Conservation (phyloP, 2,888 invertebrate species). For the Cecidostiba fungosa region DNA sequence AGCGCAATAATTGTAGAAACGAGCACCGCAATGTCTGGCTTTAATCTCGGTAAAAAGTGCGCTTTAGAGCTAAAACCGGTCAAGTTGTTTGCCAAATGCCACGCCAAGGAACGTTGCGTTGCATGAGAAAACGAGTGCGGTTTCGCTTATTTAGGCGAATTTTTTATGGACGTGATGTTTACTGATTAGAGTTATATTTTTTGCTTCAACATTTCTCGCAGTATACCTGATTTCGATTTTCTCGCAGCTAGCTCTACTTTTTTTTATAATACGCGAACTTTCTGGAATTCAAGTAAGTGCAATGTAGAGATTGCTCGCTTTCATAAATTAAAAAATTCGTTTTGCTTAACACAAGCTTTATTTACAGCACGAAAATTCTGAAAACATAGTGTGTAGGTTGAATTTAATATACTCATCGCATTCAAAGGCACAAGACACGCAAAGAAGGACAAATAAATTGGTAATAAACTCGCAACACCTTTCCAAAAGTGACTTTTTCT, state of each 20-base stretch:
- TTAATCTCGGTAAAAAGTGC: constrained; percentile 1
- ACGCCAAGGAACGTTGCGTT: not conserved
- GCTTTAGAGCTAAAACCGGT: not conserved
- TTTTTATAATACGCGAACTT: too few species aligned
- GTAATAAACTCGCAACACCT: not conserved
- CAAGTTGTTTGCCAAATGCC: not conserved
- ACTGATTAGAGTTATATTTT: not conserved
- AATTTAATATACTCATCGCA: too few species aligned
- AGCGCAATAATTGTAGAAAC: not conserved
- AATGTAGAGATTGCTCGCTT: too few species aligned
- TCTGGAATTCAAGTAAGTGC: too few species aligned
- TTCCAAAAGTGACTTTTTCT: not conserved
- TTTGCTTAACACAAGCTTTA: too few species aligned
- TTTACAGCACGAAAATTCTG: not conserved
- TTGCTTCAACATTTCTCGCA: too few species aligned
- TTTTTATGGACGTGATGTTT: not conserved
- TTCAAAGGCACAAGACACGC: too few species aligned
- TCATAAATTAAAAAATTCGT: too few species aligned
- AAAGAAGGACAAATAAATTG: too few species aligned
- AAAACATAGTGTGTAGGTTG: too few species aligned
- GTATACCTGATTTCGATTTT: not conserved
- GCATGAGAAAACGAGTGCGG: not conserved
- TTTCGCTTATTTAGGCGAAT: not conserved
- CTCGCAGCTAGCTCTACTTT: not conserved
- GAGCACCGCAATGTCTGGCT: not conserved